Percentiles rank a stretch among this genome's conserved stretches.
Conservation (phyloP, 2,797 vertebrate species). For the Bradypodion pumilum region DNA sequence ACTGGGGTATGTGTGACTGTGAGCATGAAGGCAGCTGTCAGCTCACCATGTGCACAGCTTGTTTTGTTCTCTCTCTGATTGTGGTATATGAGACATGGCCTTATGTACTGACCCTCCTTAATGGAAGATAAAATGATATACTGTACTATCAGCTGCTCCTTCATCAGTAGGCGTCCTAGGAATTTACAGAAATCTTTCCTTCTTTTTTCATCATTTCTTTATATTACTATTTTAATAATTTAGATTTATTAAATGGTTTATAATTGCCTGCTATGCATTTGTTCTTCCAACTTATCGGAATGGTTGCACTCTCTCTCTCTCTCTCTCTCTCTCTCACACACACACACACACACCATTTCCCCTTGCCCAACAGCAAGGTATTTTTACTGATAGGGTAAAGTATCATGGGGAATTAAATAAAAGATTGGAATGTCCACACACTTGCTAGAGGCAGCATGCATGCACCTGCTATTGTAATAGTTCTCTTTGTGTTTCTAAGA, state of each 20-base stretch:
- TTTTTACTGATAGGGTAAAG: not conserved
- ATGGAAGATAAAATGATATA: not conserved
- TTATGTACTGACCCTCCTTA: not conserved
- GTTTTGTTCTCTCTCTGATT: not conserved
- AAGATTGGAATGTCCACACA: no score
- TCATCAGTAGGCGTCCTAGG: not conserved
- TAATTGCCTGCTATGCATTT: not conserved
- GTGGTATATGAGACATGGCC: not conserved
- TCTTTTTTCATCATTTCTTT: not conserved
- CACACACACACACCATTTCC: no score
- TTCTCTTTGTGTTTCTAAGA: no score
- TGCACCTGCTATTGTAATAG: no score
- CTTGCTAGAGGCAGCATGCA: no score
- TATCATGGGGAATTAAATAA: no score
- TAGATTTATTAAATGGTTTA: not conserved
- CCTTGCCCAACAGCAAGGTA: not conserved
- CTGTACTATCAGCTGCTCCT: not conserved
- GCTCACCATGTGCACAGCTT: not conserved
- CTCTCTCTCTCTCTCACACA: not conserved
- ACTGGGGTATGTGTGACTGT: not conserved
- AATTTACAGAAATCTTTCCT: not conserved
- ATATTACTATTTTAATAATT: no score
- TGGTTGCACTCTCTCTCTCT: not conserved
- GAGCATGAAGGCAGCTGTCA: not conserved
- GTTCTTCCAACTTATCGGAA: not conserved